A percentile compares a stretch with the other conserved stretches of the same genome.
Evolutionary conservation across 2,888 invertebrate species (phyloP).

Genomic region (Chloroclystis v-ata): DNA sequence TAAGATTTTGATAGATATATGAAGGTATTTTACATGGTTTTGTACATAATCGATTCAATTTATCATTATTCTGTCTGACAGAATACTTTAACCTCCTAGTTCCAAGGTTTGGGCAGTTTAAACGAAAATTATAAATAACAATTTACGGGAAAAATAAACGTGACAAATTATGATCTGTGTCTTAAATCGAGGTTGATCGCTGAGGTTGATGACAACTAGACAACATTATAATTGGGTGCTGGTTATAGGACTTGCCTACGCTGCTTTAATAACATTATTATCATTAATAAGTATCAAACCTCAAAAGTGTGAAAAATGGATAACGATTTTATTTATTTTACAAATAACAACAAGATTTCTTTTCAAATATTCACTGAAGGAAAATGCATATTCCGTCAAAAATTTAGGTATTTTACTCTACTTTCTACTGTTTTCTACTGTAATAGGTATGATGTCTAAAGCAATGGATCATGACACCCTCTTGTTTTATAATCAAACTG

Average conservation of each 20-base stretch:
- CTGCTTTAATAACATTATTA: too few species aligned
- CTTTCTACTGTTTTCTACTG: slow-evolving; percentile 13
- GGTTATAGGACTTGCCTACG: background rate
- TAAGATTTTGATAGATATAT: too few species aligned
- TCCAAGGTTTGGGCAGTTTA: slow-evolving; percentile 42
- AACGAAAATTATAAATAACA: slow-evolving; percentile 39
- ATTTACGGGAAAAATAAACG: slow-evolving; percentile 6
- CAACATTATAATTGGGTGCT: slow-evolving; percentile 31
- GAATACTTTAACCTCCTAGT: slow-evolving; percentile 41
- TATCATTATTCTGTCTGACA: slow-evolving; percentile 32
- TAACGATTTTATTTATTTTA: too few species aligned
- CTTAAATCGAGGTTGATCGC: slow-evolving; percentile 42
- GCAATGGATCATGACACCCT: slow-evolving; percentile 33
- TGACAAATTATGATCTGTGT: slow-evolving; percentile 16
- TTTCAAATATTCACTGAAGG: too few species aligned
- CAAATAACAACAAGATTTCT: too few species aligned
- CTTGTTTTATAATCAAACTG: slow-evolving; percentile 60
- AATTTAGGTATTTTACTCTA: slow-evolving; percentile 27
- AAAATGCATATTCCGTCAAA: too few species aligned
- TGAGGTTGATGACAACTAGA: slow-evolving; percentile 38
- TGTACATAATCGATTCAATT: slow-evolving; percentile 21
- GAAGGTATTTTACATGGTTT: too few species aligned
- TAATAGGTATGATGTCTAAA: slow-evolving; percentile 14
- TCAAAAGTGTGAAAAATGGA: too few species aligned
- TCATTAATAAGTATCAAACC: too few species aligned